Evolutionary conservation across 2,888 invertebrate genomes (phyloP), one percentile per base, ranked within the genome.

Genomic region (Xylota sylvarum): DNA sequence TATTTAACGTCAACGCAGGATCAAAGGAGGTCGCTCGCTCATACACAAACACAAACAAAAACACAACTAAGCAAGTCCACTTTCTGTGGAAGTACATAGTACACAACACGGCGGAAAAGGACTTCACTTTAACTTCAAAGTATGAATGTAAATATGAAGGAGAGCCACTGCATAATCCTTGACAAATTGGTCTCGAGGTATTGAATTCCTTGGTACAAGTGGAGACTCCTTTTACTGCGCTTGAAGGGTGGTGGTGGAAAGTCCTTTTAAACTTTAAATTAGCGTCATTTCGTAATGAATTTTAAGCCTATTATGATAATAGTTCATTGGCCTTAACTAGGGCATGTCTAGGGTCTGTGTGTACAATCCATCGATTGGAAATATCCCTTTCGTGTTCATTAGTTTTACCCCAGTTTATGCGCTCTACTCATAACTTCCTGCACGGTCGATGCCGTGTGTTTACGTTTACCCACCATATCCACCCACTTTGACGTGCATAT

Each of bases 1-100:
- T 73, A 78, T 78, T 84, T 84, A 79, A 58, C 78, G 37, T 84
- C 52, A 73, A 37, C 62, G 60, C 35, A 62, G 78, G 83, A 69
- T 70, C 64, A 79, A 79, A 74, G 48, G 67, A 69, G 27, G 30
- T 56, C 69, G 37, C 32, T 23, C 23, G 23, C 23, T 23, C 23
- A 1, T 3, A 23, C 3, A 23, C 23, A 23, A 23, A 58, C 12
- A 35, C 37, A 14, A 10, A 4, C 27, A 46, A 62, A 0, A 35
- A 14, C 19, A 27, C 46, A n/a, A 30, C 43, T 0, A 10, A 19
- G 23, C 0, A 50, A 72, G 52, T 37, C 43, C 14, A 19, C 19
- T 7, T 32, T 55, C 37, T 35, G 52, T 32, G 40, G 5, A 35
- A 35, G 9, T 35, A 9, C 6, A 9, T 7, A 48, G 37, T 76